Evolutionary conservation across 2,888 invertebrate species (phyloP), one percentile per base, ranked within the genome.

Genomic region (Aphidoletes aphidimyza): DNA sequence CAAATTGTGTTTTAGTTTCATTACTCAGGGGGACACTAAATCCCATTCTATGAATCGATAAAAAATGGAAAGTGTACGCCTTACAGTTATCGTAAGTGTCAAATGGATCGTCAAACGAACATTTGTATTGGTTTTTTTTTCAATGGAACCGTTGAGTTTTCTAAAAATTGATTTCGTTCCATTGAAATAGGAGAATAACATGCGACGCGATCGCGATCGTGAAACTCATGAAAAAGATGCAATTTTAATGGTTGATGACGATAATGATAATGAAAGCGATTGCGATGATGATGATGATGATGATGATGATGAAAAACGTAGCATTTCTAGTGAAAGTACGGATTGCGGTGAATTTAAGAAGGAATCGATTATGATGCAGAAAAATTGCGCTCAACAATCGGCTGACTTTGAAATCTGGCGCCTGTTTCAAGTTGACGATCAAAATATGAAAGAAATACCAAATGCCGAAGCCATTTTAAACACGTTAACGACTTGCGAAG

Each of bases 51-150:
- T 54, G n/a, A 54, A 78, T 30, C 14, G 30, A 47, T 22, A 19
- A 26, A 85, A 84, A 39, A 90, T 90, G 89, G 89, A 90, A 86
- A 89, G 89, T 86, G 89, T 90, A 84, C 88, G 90, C 86, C 90
- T 90, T 87, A 89, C 90, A 85, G 90, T 90, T 84, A 90, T 90
- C 87, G 90, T 90, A 88, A 89, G 90, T 88, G 19, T 2, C 14
- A 34, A 78, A 34, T 83, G 34, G 17, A 49, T n/a, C 6, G 17
- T 49, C 17, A 2, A 69, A 39, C 6, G 39, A 39, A 11, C 39
- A 39, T 39, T 39, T 39, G 5, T 54, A 54, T 54, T n/a, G 19
- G 17, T 54, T n/a, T 54, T n/a, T 9, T 54, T 54, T 54, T 19
- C 22, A 26, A 9, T n/a, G n/a, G n/a, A n/a, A n/a, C n/a, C n/a